Evolutionary conservation across 1,140 invertebrate genomes (phyloP).

Genomic region (Rhynchophorus ferrugineus): DNA sequence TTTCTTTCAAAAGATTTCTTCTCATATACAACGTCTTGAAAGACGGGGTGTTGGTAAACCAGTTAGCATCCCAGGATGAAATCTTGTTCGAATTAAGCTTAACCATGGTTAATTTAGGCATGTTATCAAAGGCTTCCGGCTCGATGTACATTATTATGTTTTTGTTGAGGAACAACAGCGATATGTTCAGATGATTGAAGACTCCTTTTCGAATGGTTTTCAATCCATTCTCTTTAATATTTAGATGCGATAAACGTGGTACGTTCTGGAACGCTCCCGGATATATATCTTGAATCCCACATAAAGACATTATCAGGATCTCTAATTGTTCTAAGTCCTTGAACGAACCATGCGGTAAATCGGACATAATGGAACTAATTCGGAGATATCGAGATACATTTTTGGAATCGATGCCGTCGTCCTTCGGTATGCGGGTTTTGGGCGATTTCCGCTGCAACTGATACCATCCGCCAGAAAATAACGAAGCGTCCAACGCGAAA

Average conservation of each 20-base stretch:
- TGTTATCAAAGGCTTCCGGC: slow-evolving; percentile 33
- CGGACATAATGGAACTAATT: slow-evolving; percentile 20
- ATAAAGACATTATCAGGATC: slow-evolving; percentile 24
- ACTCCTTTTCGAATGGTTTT: slow-evolving; percentile 29
- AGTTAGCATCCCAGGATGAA: slow-evolving; percentile 28
- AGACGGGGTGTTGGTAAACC: slow-evolving; percentile 33
- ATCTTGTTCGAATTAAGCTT: slow-evolving; percentile 33
- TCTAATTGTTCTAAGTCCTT: slow-evolving; percentile 27
- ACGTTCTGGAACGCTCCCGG: slow-evolving; percentile 33
- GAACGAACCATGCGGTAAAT: slow-evolving; percentile 25
- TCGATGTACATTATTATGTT: slow-evolving; percentile 34
- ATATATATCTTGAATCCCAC: slow-evolving; percentile 27
- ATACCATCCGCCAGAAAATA: slow-evolving; percentile 15
- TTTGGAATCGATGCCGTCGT: slow-evolving; percentile 6
- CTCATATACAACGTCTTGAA: slow-evolving; percentile 27
- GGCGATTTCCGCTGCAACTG: slow-evolving; percentile 8
- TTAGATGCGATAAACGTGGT: slow-evolving; percentile 26
- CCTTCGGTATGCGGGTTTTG: slow-evolving; percentile 5
- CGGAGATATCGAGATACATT: slow-evolving; percentile 9
- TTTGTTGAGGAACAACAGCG: slow-evolving; percentile 29
- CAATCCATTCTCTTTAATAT: slow-evolving; percentile 32
- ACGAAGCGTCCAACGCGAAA: background rate
- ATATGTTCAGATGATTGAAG: slow-evolving; percentile 33
- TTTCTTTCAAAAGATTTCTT: slow-evolving; percentile 27
- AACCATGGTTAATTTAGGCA: slow-evolving; percentile 29